Base-by-base conservation (phyloP, 2,113 vertebrate genomes). In the Ursus arctos region DNA sequence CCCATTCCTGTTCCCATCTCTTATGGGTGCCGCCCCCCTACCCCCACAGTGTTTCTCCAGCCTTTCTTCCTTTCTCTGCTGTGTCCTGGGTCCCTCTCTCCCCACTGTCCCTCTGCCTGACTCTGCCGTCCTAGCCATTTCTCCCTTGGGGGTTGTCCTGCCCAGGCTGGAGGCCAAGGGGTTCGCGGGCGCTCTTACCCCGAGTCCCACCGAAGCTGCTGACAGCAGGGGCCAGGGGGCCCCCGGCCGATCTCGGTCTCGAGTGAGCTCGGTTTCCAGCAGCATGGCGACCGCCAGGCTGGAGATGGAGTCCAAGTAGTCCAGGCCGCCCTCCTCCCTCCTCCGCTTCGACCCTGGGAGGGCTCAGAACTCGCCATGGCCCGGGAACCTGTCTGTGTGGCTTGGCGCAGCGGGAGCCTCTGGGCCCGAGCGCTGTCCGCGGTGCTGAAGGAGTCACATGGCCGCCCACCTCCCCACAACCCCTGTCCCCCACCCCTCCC, bases 361-460 rank as follows among this genome's bases (percentile, higher is more conserved):
- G 53, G 71, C 19, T 33, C 1, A 15, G 18, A n/a, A 16, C 87
- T 79, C 59, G 55, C 24, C 3, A 6, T 0, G 80, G 90, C 51
- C 88, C 24, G 19, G 49, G 82, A 1, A 0, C 16, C 15, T 4
- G 7, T 16, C 10, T 0, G 12, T 8, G 0, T 13, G 7, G 28
- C 3, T 1, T 0, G 19, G 33, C 31, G 40, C 0, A 10, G 74
- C 13, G 4, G 13, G 4, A 67, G n/a, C 24, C 13, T 3, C 71
- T 55, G 81, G 79, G 57, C 3, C 6, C 0, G 11, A 84, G 81
- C 84, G 77, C 98, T 99, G 99, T 99, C 99, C 99, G 96, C 53
- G 98, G 99, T 99, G 98, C 99, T 99, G 97, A 98, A 79, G 65
- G 80, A 67, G 84, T 59, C 21, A 2, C 36, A 9, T 4, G 0